Conservation (phyloP, 1,140 invertebrate genomes). For the Micrasema longulum region DNA sequence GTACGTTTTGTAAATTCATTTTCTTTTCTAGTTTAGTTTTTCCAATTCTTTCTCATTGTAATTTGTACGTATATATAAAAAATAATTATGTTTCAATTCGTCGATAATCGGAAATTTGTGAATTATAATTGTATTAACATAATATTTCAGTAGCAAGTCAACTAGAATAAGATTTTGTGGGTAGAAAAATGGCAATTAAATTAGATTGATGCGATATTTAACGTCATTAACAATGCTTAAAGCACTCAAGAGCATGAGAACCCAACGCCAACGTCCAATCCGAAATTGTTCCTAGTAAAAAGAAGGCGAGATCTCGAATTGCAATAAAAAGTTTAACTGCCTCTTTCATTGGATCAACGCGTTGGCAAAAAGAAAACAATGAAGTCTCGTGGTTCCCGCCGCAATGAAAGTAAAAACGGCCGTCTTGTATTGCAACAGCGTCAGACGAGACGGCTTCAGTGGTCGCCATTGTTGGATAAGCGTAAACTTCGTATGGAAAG, state of each 20-base stretch:
- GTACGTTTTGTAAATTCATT: too few species aligned
- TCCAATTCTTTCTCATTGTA: too few species aligned
- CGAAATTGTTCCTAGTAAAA: not conserved
- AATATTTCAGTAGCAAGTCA: too few species aligned
- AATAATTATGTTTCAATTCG: too few species aligned
- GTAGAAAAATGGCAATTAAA: not conserved
- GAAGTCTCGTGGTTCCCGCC: slow-evolving; percentile 7
- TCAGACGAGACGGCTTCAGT: not conserved
- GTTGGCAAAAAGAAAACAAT: slow-evolving; percentile 11
- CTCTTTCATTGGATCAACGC: not conserved
- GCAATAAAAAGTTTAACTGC: slow-evolving; percentile 4
- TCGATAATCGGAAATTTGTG: too few species aligned
- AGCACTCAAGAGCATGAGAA: not conserved
- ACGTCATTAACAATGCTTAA: not conserved
- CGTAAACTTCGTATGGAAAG: slow-evolving; percentile 16
- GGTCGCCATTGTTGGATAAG: not conserved
- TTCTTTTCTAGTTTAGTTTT: too few species aligned
- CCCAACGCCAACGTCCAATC: not conserved
- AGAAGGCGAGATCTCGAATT: not conserved
- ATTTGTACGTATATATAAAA: too few species aligned
- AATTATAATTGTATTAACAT: too few species aligned
- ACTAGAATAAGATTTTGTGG: too few species aligned
- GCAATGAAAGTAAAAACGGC: slow-evolving; percentile 21
- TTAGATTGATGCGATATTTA: not conserved
- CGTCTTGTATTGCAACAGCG: not conserved